A percentile compares a stretch with the other conserved stretches of the same genome.
phyloP scores from a whole-genome alignment of 2,888 invertebrate species.

The Invenusta paracnida region DNA sequence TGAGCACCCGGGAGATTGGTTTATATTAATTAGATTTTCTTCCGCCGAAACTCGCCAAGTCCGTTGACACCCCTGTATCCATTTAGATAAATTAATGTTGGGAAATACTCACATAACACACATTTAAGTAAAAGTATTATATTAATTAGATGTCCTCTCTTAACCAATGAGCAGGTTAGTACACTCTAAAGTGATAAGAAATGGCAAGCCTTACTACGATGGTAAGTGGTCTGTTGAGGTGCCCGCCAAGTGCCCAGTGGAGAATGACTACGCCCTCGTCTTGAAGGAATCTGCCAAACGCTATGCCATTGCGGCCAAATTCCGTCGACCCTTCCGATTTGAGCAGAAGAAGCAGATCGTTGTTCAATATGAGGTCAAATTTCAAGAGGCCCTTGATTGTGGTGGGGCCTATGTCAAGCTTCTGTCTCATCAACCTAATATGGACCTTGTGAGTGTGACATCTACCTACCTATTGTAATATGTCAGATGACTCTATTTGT shows the following conservation, averaged over 20 bases:
- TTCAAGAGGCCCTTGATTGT: constrained; percentile 94
- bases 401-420: constrained; percentile 96
- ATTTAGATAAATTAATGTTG: too few relatives aligned
- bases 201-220: constrained; percentile 80
- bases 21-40: too few relatives aligned
- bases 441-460: constrained; percentile 64
- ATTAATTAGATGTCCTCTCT: too few relatives aligned
- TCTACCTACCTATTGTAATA: constrained; percentile 9
- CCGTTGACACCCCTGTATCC: too few relatives aligned
- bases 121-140: too few relatives aligned
- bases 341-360: constrained; percentile 51
- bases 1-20: too few relatives aligned
- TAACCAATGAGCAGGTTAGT: too few relatives aligned
- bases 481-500: too few relatives aligned
- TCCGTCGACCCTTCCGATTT: constrained; percentile 78
- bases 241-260: constrained; percentile 72
- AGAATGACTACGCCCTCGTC: constrained; percentile 79
- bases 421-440: constrained; percentile 70
- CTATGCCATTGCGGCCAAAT: constrained; percentile 78
- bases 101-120: too few relatives aligned
- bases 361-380: constrained; percentile 64
- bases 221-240: constrained; percentile 74
- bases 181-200: constrained; percentile 83
- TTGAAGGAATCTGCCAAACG: constrained; percentile 91
- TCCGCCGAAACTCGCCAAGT: too few relatives aligned